Conservation (phyloP, 2,113 vertebrate species). For the Hemiscyllium ocellatum region DNA sequence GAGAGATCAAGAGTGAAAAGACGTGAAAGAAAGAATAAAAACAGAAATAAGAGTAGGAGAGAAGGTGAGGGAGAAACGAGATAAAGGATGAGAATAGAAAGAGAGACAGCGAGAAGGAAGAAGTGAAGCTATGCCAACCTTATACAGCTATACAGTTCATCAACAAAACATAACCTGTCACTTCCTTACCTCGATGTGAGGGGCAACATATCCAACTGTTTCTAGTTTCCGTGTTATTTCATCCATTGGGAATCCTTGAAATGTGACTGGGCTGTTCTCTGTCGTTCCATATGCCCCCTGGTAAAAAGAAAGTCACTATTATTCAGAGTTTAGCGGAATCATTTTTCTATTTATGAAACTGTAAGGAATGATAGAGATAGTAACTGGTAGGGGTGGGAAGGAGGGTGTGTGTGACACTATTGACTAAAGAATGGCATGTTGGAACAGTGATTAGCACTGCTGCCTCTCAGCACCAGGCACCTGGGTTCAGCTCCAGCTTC, state of each 20-base stretch:
- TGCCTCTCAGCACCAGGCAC: too few species aligned
- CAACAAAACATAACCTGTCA: not conserved
- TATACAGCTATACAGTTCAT: not conserved
- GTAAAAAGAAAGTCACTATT: constrained; percentile 19
- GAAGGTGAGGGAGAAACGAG: not conserved
- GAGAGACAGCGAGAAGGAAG: too few species aligned
- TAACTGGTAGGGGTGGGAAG: too few species aligned
- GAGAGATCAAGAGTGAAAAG: not conserved
- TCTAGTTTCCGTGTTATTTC: constrained; percentile 56
- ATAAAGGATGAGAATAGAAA: not conserved
- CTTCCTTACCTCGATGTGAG: constrained; percentile 75
- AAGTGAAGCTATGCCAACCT: not conserved
- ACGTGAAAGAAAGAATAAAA: not conserved
- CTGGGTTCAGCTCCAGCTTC: too few species aligned
- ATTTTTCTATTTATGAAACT: not conserved
- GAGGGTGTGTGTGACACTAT: too few species aligned
- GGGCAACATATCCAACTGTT: constrained; percentile 67
- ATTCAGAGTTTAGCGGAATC: not conserved
- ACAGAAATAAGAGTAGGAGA: not conserved
- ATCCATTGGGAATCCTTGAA: constrained; percentile 65
- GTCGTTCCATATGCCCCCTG: constrained; percentile 88
- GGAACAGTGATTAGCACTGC: too few species aligned
- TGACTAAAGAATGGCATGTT: too few species aligned
- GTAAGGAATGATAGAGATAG: too few species aligned
- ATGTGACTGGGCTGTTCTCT: constrained; percentile 90